Evolutionary conservation across 2,888 invertebrate species (phyloP).

Genomic region (Eurytoma adleriae): DNA sequence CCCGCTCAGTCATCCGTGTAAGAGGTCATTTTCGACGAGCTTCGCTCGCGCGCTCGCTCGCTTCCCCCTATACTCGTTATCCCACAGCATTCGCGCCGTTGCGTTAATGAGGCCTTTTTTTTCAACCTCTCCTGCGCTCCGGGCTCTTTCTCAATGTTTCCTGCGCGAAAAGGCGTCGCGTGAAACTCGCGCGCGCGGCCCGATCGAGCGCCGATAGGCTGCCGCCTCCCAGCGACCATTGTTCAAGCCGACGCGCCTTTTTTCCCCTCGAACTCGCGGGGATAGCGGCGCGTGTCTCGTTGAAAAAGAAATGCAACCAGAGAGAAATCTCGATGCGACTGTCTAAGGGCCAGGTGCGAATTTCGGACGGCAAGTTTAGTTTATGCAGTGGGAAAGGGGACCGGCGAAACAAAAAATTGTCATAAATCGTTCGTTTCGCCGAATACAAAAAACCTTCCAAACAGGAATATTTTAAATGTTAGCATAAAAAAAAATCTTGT

Average conservation of each 20-base stretch:
- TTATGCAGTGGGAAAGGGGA: no score
- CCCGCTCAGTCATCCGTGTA: conserved; percentile 48
- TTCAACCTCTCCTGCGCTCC: background rate
- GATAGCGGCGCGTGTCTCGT: background rate
- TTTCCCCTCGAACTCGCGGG: background rate
- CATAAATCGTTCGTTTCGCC: no score
- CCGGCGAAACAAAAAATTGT: no score
- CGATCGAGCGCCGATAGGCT: conserved; percentile 39
- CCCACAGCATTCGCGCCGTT: background rate
- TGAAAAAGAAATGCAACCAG: no score
- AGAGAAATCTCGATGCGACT: background rate
- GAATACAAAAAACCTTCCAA: no score
- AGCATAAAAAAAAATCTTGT: no score
- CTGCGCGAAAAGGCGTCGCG: background rate
- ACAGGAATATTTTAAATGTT: no score
- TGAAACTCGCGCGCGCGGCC: conserved; percentile 10
- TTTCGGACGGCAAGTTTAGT: no score
- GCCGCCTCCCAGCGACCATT: conserved; percentile 7
- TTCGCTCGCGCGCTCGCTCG: background rate
- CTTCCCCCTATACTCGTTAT: conserved; percentile 27
- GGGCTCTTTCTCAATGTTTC: background rate
- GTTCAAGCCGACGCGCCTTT: conserved; percentile 17
- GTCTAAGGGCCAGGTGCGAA: background rate
- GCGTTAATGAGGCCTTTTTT: conserved; percentile 46
- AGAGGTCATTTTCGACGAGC: conserved; percentile 47